Evolutionary conservation across 1,140 invertebrate genomes (phyloP).

Genomic region (Pseudobourletiella spinata): DNA sequence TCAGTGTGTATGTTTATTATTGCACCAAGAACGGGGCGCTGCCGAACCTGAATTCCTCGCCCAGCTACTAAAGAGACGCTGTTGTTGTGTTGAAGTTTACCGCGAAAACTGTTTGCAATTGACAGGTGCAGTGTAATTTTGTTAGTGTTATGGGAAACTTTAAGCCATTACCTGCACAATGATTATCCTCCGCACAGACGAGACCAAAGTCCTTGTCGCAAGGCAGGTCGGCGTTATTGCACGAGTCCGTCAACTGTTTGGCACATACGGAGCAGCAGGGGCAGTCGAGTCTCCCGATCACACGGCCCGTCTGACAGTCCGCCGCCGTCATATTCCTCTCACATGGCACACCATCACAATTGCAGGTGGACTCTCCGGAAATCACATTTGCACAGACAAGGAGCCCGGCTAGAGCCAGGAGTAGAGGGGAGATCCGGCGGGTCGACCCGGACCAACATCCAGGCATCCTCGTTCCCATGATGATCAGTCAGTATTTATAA

Average conservation of each 20-base stretch:
- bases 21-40: too few species aligned
- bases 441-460: too few species aligned
- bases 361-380: not conserved
- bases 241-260: slow-evolving; percentile 35
- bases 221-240: slow-evolving; percentile 30
- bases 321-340: slow-evolving; percentile 30
- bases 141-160: too few species aligned
- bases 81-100: too few species aligned
- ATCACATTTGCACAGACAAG: not conserved
- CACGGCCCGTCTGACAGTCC: slow-evolving; percentile 33
- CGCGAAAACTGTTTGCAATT: not conserved
- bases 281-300: slow-evolving; percentile 33
- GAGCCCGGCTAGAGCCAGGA: not conserved
- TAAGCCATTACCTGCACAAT: slow-evolving; percentile 31
- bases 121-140: not conserved
- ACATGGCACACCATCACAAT: slow-evolving; percentile 30
- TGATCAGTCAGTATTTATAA: too few species aligned
- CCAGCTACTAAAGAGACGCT: too few species aligned
- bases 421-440: too few species aligned
- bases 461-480: too few species aligned
- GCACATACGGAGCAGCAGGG: slow-evolving; percentile 37
- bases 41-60: too few species aligned
- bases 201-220: slow-evolving; percentile 35
- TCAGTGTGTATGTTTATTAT: too few species aligned
- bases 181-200: slow-evolving; percentile 25